Percentiles rank a stretch among this genome's conserved stretches.
Evolutionary conservation across 2,888 invertebrate species (phyloP).

Genomic region (Fragum sueziense): DNA sequence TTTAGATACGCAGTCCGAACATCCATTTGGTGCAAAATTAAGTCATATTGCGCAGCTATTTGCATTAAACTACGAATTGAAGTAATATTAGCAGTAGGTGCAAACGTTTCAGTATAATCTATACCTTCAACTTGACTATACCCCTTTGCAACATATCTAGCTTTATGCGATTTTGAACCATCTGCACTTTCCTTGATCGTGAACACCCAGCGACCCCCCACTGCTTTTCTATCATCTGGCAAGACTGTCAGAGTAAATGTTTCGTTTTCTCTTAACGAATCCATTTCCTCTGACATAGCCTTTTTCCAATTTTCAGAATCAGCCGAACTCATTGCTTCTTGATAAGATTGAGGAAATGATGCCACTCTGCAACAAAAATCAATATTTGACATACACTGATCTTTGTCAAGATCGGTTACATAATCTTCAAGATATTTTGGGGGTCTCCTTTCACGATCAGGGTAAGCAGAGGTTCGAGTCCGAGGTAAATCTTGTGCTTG

Average conservation of each 20-base stretch:
- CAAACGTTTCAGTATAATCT: constrained; percentile 63
- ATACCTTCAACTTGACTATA: constrained; percentile 51
- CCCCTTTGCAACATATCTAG: not conserved
- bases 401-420: constrained; percentile 28
- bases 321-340: constrained; percentile 39
- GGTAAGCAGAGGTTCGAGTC: not conserved
- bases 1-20: constrained; percentile 57
- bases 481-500: not conserved
- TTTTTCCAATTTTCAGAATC: constrained; percentile 40
- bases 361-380: constrained; percentile 51
- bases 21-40: constrained; percentile 57
- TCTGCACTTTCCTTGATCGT: constrained; percentile 44
- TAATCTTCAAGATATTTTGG: constrained; percentile 42
- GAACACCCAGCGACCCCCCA: constrained; percentile 54
- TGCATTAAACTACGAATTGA: constrained; percentile 44
- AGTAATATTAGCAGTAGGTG: constrained; percentile 59
- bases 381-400: constrained; percentile 23
- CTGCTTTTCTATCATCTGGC: constrained; percentile 41
- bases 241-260: constrained; percentile 50
- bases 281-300: constrained; percentile 54
- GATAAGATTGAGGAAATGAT: constrained; percentile 41
- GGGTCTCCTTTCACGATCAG: constrained; percentile 22
- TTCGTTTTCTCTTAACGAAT: constrained; percentile 51
- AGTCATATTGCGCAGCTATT: constrained; percentile 49
- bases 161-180: constrained; percentile 48